A percentile compares a stretch with the other conserved stretches of the same genome.
Evolutionary conservation across 2,113 vertebrate species (phyloP).

Genomic region (Sprattus sprattus): DNA sequence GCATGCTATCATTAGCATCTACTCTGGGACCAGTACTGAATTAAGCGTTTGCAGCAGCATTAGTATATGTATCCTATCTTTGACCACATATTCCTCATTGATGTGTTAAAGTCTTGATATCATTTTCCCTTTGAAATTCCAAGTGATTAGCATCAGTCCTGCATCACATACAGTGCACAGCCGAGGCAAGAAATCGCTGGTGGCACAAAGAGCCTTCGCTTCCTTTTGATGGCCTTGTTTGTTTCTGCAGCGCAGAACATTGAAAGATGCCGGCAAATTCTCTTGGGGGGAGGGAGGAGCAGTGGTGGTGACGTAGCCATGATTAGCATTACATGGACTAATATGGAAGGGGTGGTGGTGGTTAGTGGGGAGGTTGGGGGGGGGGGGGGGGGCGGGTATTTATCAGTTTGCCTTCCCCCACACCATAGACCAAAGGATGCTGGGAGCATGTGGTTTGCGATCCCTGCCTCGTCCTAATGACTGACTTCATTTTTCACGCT

Average conservation of each 20-base stretch:
- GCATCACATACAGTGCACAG: neutral
- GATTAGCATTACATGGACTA: conserved; percentile 10
- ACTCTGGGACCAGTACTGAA: neutral
- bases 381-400: neutral
- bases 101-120: conserved; percentile 1
- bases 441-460: conserved; percentile 19
- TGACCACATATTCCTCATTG: conserved; percentile 2
- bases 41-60: neutral
- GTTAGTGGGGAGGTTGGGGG: neutral
- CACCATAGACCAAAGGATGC: neutral
- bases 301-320: neutral
- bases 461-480: conserved; percentile 13
- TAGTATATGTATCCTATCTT: neutral
- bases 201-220: neutral
- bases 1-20: conserved; percentile 9
- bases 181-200: neutral
- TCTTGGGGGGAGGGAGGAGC: neutral
- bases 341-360: neutral
- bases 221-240: conserved; percentile 3
- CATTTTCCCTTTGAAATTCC: neutral
- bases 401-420: neutral
- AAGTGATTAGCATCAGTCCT: neutral
- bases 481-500: conserved; percentile 3
- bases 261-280: neutral
- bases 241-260: neutral